Evolutionary conservation across 2,113 vertebrate species (phyloP), one percentile per base, ranked within the genome.

Genomic region (Albula goreensis): DNA sequence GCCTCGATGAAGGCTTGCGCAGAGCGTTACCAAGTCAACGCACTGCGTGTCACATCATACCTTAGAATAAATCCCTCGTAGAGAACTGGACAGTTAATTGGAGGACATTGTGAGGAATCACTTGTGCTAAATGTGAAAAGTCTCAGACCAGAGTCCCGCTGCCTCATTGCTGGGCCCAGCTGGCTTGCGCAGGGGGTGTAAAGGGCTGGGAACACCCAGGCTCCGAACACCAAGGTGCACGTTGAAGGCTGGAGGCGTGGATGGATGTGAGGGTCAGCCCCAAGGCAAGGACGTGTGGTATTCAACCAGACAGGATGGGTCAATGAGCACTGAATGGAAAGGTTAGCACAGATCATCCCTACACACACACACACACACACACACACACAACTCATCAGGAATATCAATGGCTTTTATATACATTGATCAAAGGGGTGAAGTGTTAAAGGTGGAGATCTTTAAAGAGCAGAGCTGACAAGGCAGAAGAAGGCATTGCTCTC

Each of bases 311-410:
- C n/a, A 31, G 50, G 57, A 81, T 31, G 19, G 81, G 50, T 86
- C 85, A 74, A 86, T 86, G 53, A 57, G 50, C 50, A 17, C 49
- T 52, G 57, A 86, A 25, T 74, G 50, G 56, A 82, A 81, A 86
- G 85, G 85, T 86, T 51, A 74, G 80, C 56, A 60, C 49, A 25
- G 56, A 41, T 41, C 31, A 41, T 41, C 31, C 31, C 31, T 12
- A 8, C 60, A 2, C 19, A 19, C 60, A 22, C 12, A 74, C n/a
- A 2, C 70, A 74, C 12, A 31, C 70, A 15, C 48, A 50, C n/a
- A 8, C 2, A 2, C 70, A 31, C 4, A 2, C 60, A 8, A 15
- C 8, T 12, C 11, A 11, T 60, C 11, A 13, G 10, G 56, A 79
- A 51, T 60, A 85, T 50, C 5, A 57, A 80, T 85, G 78, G 52